Conservation (phyloP, 2,113 vertebrate genomes). For the Myotis yumanensis region DNA sequence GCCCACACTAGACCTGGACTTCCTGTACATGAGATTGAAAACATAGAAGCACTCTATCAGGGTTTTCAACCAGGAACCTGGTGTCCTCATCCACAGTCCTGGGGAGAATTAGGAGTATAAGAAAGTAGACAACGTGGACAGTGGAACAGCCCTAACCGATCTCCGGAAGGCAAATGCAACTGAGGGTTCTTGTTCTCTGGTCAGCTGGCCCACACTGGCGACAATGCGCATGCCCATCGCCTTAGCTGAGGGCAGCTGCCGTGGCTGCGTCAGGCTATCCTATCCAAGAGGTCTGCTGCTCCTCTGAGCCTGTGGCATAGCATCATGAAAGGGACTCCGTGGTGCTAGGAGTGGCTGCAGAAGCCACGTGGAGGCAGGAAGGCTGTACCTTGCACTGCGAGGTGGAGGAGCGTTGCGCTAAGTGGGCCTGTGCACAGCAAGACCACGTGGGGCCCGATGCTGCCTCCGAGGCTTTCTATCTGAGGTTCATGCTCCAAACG, state of each 20-base stretch:
- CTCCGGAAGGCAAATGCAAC: accelerated
- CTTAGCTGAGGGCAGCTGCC: no score
- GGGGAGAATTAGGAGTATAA: background rate
- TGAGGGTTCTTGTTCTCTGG: background rate
- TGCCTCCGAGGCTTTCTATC: background rate
- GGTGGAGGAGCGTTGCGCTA: no score
- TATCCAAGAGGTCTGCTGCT: background rate
- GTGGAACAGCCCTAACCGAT: background rate
- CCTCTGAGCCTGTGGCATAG: no score
- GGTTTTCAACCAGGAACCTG: background rate
- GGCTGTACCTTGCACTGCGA: accelerated
- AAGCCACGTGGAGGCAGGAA: background rate
- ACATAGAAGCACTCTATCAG: background rate
- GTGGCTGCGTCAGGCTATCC: no score
- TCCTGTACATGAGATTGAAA: accelerated
- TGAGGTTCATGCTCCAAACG: accelerated
- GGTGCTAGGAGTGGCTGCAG: background rate
- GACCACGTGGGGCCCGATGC: background rate
- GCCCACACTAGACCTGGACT: no score
- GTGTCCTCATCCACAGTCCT: background rate
- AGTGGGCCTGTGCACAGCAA: accelerated
- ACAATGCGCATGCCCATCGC: accelerated
- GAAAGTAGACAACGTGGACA: background rate
- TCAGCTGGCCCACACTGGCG: accelerated
- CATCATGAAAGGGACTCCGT: accelerated